Conservation (phyloP, 1,140 invertebrate genomes). For the Scaptomyza graminum region DNA sequence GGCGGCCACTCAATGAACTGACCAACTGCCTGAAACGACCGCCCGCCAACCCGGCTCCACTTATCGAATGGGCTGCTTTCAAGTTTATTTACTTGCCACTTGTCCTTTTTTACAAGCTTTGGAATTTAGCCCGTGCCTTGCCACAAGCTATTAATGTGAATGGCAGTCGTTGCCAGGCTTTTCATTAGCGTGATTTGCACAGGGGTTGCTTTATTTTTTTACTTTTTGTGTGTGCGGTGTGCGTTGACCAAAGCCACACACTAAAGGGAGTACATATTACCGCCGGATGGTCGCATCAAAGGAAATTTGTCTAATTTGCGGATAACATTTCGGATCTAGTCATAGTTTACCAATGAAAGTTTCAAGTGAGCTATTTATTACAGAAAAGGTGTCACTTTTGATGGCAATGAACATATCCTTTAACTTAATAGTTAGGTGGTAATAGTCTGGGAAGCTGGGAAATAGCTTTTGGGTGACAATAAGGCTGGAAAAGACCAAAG, state of each 20-base stretch:
- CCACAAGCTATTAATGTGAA: slow-evolving; percentile 50
- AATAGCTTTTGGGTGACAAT: neutral
- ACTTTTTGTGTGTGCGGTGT: neutral
- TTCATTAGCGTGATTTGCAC: slow-evolving; percentile 76
- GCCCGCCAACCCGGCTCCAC: neutral
- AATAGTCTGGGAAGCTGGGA: neutral
- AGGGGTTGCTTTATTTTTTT: slow-evolving; percentile 53
- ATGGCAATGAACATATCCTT: neutral
- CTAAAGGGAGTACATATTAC: slow-evolving; percentile 14
- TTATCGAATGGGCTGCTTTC: slow-evolving; percentile 70
- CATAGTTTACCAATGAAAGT: neutral
- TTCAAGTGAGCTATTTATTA: slow-evolving; percentile 6
- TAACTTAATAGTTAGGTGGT: neutral
- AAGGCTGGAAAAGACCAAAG: no score
- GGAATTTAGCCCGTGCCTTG: slow-evolving; percentile 22
- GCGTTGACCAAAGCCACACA: slow-evolving; percentile 15
- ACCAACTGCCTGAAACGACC: slow-evolving; percentile 22
- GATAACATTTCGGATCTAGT: slow-evolving; percentile 8
- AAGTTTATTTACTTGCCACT: slow-evolving; percentile 80
- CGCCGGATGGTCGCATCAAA: neutral
- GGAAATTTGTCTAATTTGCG: slow-evolving; percentile 38
- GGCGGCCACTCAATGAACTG: slow-evolving; percentile 46
- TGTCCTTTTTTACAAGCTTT: slow-evolving; percentile 53
- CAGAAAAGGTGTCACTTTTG: neutral
- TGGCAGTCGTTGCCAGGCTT: slow-evolving; percentile 56